Evolutionary conservation across 2,888 invertebrate species (phyloP), one percentile per base, ranked within the genome.

Genomic region (Drosophila gaucha): DNA sequence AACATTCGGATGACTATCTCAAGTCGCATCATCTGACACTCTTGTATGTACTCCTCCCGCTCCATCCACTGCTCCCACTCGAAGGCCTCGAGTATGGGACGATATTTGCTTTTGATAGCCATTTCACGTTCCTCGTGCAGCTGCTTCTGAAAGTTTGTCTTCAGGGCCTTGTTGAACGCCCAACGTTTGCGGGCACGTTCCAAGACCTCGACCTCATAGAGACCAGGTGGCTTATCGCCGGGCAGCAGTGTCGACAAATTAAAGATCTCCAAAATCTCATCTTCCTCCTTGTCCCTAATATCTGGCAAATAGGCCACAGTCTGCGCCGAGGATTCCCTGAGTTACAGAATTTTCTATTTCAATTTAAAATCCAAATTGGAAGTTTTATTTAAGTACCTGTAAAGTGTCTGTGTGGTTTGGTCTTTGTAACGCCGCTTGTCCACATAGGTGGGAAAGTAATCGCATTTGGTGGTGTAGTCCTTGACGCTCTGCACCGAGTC

Each of bases 61-160:
- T 96, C 95, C 9, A 95, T 93, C 97, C 97, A 97, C 86, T 97
- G 95, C 76, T 96, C 95, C 64, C 95, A 93, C 90, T 97, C 97
- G 71, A 97, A 93, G n/a, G 96, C 95, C 47, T 94, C 94, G 69
- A 97, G 93, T 80, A 96, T 94, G n/a, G 92, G 92, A 12, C 94
- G 92, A 3, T 95, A 92, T 49, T 93, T 92, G 9, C 68, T 70
- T n/a, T 63, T 59, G 0, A 77, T 69, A 0, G 67, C 67, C 2
- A 72, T 43, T 9, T 80, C 64, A 6, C 77, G 78, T 80, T 94
- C 94, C 86, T 94, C 94, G 79, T 94, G 94, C 83, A 91, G 90
- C 24, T 92, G 91, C 60, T 93, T 92, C 51, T 54, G 58, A 16
- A 94, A 91, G 16, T 94, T 93, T 2, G 94, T 93, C 51, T 86